These are phyloP conservation scores for Avahi laniger DNA, from an alignment of 2,797 vertebrate genomes.

Conservation along the genomic window DNA sequence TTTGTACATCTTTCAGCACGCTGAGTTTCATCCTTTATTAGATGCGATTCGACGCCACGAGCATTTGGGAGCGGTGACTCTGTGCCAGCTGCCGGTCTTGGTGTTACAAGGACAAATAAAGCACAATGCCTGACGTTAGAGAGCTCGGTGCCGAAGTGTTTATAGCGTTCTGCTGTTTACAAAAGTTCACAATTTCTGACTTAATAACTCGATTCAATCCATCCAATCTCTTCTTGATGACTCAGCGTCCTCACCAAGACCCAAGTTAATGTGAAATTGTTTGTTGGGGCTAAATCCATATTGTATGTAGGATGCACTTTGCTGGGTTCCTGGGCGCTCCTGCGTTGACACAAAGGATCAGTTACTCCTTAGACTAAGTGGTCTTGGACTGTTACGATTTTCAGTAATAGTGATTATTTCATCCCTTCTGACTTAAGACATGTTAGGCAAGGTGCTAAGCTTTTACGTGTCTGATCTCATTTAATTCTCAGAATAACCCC, in stretches of 20 bases:
- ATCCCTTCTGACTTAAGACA: background rate
- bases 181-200: background rate
- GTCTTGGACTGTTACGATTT: background rate
- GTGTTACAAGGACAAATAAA: background rate
- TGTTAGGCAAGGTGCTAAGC: background rate
- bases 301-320: accelerated
- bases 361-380: background rate
- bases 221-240: background rate
- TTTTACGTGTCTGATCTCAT: background rate
- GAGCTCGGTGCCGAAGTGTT: accelerated
- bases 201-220: background rate
- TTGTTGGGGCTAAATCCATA: background rate
- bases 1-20: background rate
- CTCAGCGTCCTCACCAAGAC: background rate
- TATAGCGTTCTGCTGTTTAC: background rate
- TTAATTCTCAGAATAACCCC: background rate
- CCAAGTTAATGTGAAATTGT: background rate
- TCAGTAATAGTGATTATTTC: background rate
- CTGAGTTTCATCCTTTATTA: background rate
- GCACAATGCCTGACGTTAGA: background rate
- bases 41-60: background rate
- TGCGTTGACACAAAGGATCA: background rate
- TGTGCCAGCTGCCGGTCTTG: background rate
- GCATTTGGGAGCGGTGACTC: accelerated
- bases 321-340: background rate